phyloP scores from a whole-genome alignment of 2,888 invertebrate species.

The Molorchus minor region DNA sequence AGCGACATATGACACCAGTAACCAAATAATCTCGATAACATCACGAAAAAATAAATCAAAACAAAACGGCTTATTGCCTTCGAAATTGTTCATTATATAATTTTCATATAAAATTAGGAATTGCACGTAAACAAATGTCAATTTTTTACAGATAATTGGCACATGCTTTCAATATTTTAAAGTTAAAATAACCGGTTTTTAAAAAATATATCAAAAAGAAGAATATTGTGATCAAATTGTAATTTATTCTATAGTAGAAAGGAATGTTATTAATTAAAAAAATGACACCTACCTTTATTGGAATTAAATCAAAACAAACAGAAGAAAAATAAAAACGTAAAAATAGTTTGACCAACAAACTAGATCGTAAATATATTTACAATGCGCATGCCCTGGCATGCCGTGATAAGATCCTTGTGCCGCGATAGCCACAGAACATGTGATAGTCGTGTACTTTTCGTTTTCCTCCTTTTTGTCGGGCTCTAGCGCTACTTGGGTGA shows the following conservation, averaged over 20 bases:
- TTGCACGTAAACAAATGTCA: conserved; percentile 17
- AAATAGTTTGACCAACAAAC: conserved; percentile 32
- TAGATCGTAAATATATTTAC: conserved; percentile 29
- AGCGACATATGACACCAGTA: conserved; percentile 35
- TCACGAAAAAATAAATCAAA: conserved; percentile 16
- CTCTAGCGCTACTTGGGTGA: too few relatives aligned
- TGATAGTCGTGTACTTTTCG: too few relatives aligned
- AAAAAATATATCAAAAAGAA: conserved; percentile 4
- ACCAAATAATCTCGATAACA: conserved; percentile 36
- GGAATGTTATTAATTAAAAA: neutral
- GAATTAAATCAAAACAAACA: conserved; percentile 34
- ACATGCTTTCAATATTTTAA: conserved; percentile 33
- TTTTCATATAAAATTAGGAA: conserved; percentile 8
- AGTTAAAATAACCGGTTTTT: conserved; percentile 29
- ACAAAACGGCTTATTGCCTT: neutral
- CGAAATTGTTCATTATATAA: conserved; percentile 11
- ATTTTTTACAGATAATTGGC: conserved; percentile 29
- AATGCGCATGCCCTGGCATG: conserved; percentile 1
- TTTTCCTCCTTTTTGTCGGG: too few relatives aligned
- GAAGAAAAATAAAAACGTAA: conserved; percentile 35
- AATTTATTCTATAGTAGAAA: neutral
- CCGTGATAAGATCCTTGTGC: too few relatives aligned
- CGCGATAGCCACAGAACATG: too few relatives aligned
- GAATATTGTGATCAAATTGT: neutral
- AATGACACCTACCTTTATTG: conserved; percentile 35